phyloP scores from a whole-genome alignment of 2,888 invertebrate species.

The Scelioninae gen. 1 region DNA sequence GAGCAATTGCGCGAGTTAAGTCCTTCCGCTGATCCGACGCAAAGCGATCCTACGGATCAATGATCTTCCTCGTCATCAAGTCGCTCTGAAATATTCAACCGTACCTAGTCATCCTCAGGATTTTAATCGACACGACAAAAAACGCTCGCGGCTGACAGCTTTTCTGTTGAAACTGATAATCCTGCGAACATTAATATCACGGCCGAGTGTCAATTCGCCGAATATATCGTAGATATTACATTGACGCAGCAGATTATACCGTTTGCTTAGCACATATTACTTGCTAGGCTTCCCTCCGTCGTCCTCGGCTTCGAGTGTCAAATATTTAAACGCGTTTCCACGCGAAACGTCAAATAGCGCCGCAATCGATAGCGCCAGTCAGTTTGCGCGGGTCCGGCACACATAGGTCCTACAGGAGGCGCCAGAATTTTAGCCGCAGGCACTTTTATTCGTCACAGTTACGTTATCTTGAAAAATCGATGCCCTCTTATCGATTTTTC shows the following conservation, averaged over 20 bases:
- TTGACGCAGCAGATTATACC: constrained; percentile 82
- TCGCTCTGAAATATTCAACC: too few species aligned
- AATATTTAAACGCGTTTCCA: constrained; percentile 81
- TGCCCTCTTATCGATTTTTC: constrained; percentile 25
- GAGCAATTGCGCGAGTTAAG: too few species aligned
- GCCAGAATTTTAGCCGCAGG: constrained; percentile 35
- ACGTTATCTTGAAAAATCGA: constrained; percentile 35
- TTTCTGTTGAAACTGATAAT: constrained; percentile 5
- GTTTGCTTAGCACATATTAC: constrained; percentile 82
- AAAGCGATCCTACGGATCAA: too few species aligned
- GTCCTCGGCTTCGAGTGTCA: constrained; percentile 75
- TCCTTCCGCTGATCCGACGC: too few species aligned
- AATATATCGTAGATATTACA: constrained; percentile 79
- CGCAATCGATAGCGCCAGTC: constrained; percentile 77
- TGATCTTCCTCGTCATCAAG: too few species aligned
- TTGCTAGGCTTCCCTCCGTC: constrained; percentile 39
- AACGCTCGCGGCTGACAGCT: constrained; percentile 61
- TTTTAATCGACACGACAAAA: constrained; percentile 73
- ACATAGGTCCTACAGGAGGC: constrained; percentile 49
- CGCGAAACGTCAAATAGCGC: constrained; percentile 76
- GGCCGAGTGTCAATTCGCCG: constrained; percentile 51
- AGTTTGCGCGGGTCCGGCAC: constrained; percentile 69
- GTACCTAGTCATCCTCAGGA: too few species aligned
- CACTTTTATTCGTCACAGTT: constrained; percentile 60
- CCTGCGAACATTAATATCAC: constrained; percentile 49